These are phyloP conservation scores for Trachelus tabidus DNA, from an alignment of 2,888 invertebrate species.

Conservation along the genomic window DNA sequence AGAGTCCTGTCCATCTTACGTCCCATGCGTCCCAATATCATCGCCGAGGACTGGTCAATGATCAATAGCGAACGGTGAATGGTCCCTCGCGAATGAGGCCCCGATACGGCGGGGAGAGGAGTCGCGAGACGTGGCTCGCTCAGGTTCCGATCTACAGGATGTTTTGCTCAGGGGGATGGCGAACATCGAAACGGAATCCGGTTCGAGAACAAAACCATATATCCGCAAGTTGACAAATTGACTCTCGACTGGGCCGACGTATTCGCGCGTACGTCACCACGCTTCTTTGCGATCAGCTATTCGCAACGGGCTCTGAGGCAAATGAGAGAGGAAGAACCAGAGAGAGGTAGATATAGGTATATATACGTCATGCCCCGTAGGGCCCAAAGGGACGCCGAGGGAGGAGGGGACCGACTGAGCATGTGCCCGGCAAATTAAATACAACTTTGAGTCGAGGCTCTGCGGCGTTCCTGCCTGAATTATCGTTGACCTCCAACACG, in stretches of 20 bases:
- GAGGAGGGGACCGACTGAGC: constrained; percentile 7
- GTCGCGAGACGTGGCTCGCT: background rate
- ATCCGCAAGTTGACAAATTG: constrained; percentile 59
- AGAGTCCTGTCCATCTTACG: background rate
- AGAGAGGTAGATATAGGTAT: background rate
- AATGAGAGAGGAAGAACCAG: background rate
- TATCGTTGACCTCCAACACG: constrained; percentile 60
- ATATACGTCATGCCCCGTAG: background rate
- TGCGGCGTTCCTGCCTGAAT: constrained; percentile 51
- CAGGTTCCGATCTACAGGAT: constrained; percentile 10
- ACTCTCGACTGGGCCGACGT: constrained; percentile 42
- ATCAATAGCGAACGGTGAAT: background rate
- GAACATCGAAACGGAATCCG: constrained; percentile 60
- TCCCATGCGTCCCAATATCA: background rate
- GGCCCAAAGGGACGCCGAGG: constrained; percentile 10
- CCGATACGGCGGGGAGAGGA: background rate
- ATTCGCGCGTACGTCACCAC: constrained; percentile 38
- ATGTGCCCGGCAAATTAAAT: constrained; percentile 38
- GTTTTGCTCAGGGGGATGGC: constrained; percentile 46
- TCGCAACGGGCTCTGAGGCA: background rate
- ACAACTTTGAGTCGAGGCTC: constrained; percentile 52
- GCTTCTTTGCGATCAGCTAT: background rate
- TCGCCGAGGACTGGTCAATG: background rate
- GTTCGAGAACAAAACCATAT: constrained; percentile 57
- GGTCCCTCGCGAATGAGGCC: background rate